These are phyloP conservation scores for Drosophila gaucha DNA, from an alignment of 2,888 invertebrate species.

Conservation along the genomic window DNA sequence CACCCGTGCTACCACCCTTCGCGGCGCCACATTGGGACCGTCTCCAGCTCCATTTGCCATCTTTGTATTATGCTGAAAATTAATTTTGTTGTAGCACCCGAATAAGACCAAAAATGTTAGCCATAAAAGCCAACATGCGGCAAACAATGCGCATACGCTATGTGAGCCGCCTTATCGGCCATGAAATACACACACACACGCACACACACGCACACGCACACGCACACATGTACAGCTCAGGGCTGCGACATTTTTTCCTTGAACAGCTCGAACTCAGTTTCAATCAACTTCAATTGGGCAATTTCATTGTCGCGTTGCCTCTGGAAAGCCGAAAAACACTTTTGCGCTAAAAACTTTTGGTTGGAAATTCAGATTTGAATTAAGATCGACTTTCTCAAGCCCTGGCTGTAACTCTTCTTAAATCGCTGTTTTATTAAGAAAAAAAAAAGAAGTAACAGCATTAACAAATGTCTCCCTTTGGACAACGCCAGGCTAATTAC, in stretches of 20 bases:
- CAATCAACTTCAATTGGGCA: slow-evolving; percentile 37
- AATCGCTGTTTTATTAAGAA: slow-evolving; percentile 1
- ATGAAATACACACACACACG: slow-evolving; percentile 37
- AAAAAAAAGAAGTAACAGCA: slow-evolving; percentile 13
- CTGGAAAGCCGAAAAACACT: neutral
- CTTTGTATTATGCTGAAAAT: slow-evolving; percentile 51
- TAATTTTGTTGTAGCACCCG: slow-evolving; percentile 64
- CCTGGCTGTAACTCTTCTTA: slow-evolving; percentile 12
- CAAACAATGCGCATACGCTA: slow-evolving; percentile 71
- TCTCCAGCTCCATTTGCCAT: slow-evolving; percentile 4
- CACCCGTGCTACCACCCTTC: neutral
- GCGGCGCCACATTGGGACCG: slow-evolving; percentile 6
- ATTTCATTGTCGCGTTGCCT: slow-evolving; percentile 21
- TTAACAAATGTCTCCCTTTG: slow-evolving; percentile 57
- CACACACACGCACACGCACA: neutral
- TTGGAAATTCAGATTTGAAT: too few species aligned
- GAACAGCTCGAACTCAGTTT: slow-evolving; percentile 25
- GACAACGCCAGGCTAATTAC: slow-evolving; percentile 59
- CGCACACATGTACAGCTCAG: neutral
- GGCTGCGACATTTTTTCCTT: slow-evolving; percentile 22
- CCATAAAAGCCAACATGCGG: slow-evolving; percentile 66
- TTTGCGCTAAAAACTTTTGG: neutral
- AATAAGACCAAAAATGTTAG: slow-evolving; percentile 49
- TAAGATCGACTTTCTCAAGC: neutral
- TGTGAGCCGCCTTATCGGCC: slow-evolving; percentile 57